These are phyloP conservation scores for Temnothorax nylanderi DNA, from an alignment of 1,140 invertebrate genomes.

Conservation along the genomic window DNA sequence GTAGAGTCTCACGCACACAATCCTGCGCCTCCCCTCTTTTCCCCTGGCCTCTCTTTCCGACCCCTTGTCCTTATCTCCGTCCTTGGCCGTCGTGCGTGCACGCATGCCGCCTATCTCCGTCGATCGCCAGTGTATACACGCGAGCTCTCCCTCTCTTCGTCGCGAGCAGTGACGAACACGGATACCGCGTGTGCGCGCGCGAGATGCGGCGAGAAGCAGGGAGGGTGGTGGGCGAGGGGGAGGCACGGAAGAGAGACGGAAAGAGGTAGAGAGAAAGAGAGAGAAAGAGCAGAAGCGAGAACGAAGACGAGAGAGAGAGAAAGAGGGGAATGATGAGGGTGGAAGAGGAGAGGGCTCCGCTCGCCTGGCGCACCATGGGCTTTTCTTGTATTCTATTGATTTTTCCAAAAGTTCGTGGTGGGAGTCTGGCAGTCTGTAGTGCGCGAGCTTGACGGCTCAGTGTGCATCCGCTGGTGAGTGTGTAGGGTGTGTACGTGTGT, in stretches of 20 bases:
- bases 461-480: neutral
- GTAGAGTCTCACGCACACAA: constrained; percentile 2
- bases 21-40: neutral
- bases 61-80: constrained; percentile 33
- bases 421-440: constrained; percentile 79
- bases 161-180: constrained; percentile 23
- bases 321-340: constrained; percentile 35
- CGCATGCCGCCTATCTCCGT: constrained; percentile 46
- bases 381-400: constrained; percentile 86
- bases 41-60: neutral
- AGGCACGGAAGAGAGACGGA: constrained; percentile 31
- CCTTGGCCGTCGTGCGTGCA: constrained; percentile 54
- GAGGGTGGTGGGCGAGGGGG: constrained; percentile 29
- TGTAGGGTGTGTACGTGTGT: constrained; percentile 18
- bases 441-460: constrained; percentile 75
- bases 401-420: constrained; percentile 84
- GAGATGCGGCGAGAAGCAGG: constrained; percentile 30
- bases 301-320: constrained; percentile 11
- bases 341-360: constrained; percentile 67
- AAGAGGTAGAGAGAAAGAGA: neutral
- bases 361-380: constrained; percentile 80
- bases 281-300: neutral
- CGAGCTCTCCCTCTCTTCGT: constrained; percentile 34
- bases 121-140: constrained; percentile 45
- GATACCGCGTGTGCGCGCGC: constrained; percentile 20